Percentiles rank a stretch among this genome's conserved stretches.
These are phyloP conservation scores for Mormyrus lacerda DNA, from an alignment of 2,113 vertebrate species.

Conservation along the genomic window DNA sequence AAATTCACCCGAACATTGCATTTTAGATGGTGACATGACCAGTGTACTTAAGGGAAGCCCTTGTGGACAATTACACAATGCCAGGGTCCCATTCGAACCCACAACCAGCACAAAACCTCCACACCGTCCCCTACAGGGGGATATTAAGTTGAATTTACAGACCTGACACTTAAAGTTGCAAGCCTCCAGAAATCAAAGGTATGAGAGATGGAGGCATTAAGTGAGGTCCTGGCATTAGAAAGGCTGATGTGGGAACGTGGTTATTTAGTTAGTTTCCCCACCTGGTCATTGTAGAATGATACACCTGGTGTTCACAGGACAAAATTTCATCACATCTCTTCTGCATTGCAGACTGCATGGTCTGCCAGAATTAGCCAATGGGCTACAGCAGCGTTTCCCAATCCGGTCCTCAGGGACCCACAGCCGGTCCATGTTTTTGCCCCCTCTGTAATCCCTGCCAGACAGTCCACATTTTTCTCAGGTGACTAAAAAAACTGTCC, in stretches of 20 bases:
- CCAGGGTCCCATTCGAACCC: background rate
- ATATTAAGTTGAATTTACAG: background rate
- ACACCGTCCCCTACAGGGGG: background rate
- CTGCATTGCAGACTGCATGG: background rate
- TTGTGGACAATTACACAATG: background rate
- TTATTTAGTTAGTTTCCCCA: too few relatives aligned
- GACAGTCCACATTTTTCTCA: background rate
- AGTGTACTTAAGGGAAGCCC: background rate
- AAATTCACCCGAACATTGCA: background rate
- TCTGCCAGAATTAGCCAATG: background rate
- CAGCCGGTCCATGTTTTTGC: background rate
- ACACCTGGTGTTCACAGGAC: background rate
- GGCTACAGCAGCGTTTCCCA: background rate
- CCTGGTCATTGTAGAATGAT: too few relatives aligned
- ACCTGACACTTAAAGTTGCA: background rate
- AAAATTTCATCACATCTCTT: background rate
- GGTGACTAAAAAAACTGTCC: background rate
- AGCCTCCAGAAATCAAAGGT: background rate
- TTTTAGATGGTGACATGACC: background rate
- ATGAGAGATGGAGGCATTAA: background rate
- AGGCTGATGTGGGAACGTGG: too few relatives aligned
- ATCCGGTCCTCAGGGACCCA: background rate
- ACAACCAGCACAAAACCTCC: background rate
- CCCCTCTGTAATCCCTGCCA: background rate
- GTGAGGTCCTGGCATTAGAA: too few relatives aligned